Base-by-base conservation (phyloP, 1,140 invertebrate genomes). In the Andrena cerasifolii region DNA sequence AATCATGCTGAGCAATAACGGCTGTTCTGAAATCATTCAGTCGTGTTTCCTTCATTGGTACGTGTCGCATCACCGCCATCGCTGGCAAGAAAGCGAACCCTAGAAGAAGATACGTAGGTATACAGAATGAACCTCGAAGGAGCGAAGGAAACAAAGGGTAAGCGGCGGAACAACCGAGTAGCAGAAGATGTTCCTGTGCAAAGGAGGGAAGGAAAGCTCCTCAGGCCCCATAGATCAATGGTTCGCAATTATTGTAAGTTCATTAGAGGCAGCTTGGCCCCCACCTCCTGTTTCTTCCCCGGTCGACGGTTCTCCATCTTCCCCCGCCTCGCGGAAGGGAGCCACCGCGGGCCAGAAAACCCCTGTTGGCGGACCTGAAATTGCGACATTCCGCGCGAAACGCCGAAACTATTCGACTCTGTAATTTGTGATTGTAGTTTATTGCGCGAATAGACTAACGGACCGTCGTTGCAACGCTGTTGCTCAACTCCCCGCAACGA, bases 381-480 rank as follows among this genome's bases (percentile, higher is more conserved):
- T 93, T 93, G 92, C 92, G 92, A 92, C 92, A 93, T 93, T 93
- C 92, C 91, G 90, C 86, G 90, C 86, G 89, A 91, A 91, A 91
- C 89, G 91, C 91, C 89, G 89, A 91, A 93, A 93, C 92, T 93
- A 92, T 93, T 93, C 89, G 91, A 92, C 90, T 92, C 90, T 71
- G 92, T 92, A 93, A 93, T 92, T 93, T 92, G 92, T 92, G 91
- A 93, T 92, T 91, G 91, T 92, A 92, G 90, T 92, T 93, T 92
- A 92, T 92, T 91, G 91, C 89, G 85, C 87, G 89, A 86, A 91
- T 91, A 90, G 90, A 92, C 91, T 89, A 89, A 87, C 86, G 85
- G 77, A 84, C 82, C 72, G 77, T 54, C 78, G 82, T 74, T 72
- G 82, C 82, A 75, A 78, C 75, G 71, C 68, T 82, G 82, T 84